Conservation (phyloP, 2,888 invertebrate genomes). For the Luperina nickerlii region DNA sequence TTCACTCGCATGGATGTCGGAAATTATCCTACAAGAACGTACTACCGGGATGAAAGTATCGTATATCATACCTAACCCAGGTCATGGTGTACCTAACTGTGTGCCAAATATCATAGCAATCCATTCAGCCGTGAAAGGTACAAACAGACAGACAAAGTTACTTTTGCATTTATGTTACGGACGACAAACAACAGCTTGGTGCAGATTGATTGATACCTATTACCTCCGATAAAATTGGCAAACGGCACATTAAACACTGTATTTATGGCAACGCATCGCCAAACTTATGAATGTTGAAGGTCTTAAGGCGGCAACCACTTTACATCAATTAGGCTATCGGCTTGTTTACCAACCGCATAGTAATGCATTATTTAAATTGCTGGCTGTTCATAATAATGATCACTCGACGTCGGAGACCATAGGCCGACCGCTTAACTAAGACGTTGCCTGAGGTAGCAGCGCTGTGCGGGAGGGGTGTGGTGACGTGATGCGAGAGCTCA, state of each 20-base stretch:
- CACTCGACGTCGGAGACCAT: neutral
- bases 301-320: neutral
- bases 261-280: slow-evolving; percentile 23
- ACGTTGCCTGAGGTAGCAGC: too few relatives aligned
- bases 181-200: neutral
- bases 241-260: neutral
- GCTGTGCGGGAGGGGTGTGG: too few relatives aligned
- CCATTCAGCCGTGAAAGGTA: neutral
- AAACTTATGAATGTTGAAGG: slow-evolving; percentile 24
- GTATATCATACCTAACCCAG: neutral
- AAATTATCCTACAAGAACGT: neutral
- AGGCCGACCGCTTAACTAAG: too few relatives aligned
- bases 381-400: neutral
- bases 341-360: neutral
- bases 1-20: too few relatives aligned
- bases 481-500: too few relatives aligned
- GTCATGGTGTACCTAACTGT: neutral
- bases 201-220: neutral
- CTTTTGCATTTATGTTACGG: neutral
- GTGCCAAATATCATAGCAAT: neutral
- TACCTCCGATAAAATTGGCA: slow-evolving; percentile 22
- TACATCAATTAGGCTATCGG: slow-evolving; percentile 1
- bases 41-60: neutral
- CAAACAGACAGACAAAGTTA: neutral
- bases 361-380: slow-evolving; percentile 16